Base-by-base conservation (phyloP, 2,797 vertebrate species). In the Fringilla coelebs region DNA sequence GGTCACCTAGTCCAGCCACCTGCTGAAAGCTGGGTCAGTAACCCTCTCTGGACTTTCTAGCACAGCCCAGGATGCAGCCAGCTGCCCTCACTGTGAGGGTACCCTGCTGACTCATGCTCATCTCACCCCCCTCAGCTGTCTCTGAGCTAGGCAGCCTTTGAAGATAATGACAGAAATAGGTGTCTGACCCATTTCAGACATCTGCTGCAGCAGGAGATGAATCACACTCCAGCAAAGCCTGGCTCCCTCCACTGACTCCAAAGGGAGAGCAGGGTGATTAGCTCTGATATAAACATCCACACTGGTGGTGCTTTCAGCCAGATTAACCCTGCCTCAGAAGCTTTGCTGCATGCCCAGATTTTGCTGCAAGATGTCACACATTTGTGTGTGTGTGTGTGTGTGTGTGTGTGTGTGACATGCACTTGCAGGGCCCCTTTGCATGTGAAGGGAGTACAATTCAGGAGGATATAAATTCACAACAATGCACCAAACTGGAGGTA, bases 181-280 rank as follows among this genome's bases (percentile, higher is more conserved):
- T 66, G 43, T 49, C 71, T 93, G 86, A 93, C 84, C 90, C 67
- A 62, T 82, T 90, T 94, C 74, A 89, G 83, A 66, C 67, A 72
- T 54, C 77, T 84, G 6, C 80, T 86, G 52, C 29, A 86, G 66
- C 41, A 81, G 40, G 49, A 79, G 86, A 70, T 85, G 86, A 92
- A 84, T 86, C 76, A 75, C 21, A 2, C n/a, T 54, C 51, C 54
- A 66, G 70, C 51, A 90, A 41, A 25, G 74, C 54, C 60, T 61
- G 74, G 13, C 25, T 78, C 74, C 52, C 60, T 67, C 40, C 67
- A n/a, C 46, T 36, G 61, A 67, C 61, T 78, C 48, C 81, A 73
- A 61, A 85, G 74, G 46, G 40, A 78, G 41, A 60, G 36, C 58
- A 43, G 62, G 34, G 31, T 41, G 17, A 81, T 41, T 43, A 90